Conservation (phyloP, 2,113 vertebrate genomes). For the Microcebus tavaratra region DNA sequence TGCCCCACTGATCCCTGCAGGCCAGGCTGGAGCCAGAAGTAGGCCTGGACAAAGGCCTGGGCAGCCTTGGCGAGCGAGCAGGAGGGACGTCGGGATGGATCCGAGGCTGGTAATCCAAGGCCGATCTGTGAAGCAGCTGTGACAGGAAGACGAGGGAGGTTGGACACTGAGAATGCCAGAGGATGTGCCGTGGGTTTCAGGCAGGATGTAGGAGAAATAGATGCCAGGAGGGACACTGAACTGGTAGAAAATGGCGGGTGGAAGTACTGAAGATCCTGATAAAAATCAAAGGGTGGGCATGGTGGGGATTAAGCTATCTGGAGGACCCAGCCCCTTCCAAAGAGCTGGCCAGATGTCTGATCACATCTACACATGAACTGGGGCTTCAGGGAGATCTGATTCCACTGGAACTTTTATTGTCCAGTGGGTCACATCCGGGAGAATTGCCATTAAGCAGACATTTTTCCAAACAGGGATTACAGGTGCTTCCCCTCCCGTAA, state of each 20-base stretch:
- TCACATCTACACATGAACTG: not conserved
- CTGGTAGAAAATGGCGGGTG: not conserved
- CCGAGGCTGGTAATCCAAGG: not conserved
- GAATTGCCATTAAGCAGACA: constrained; percentile 35
- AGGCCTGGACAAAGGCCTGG: not conserved
- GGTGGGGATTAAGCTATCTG: not conserved
- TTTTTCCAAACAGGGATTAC: constrained; percentile 70
- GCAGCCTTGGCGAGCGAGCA: not conserved
- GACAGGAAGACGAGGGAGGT: not conserved
- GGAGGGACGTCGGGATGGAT: not conserved
- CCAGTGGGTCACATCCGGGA: constrained; percentile 52
- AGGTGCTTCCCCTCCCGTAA: constrained; percentile 79
- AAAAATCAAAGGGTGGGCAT: not conserved
- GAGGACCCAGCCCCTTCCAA: constrained; percentile 47
- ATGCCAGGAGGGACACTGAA: not conserved
- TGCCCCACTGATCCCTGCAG: not conserved
- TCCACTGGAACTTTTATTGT: constrained; percentile 26
- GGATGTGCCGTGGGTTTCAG: not conserved
- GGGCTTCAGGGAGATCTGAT: not conserved
- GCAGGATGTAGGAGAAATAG: not conserved
- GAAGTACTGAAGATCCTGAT: not conserved
- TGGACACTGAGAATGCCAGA: not conserved
- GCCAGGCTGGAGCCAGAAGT: not conserved
- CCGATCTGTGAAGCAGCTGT: too few relatives aligned
- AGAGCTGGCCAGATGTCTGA: constrained; percentile 19